These are phyloP conservation scores for Cherax destructor DNA, from an alignment of 1,140 invertebrate species.

Conservation along the genomic window DNA sequence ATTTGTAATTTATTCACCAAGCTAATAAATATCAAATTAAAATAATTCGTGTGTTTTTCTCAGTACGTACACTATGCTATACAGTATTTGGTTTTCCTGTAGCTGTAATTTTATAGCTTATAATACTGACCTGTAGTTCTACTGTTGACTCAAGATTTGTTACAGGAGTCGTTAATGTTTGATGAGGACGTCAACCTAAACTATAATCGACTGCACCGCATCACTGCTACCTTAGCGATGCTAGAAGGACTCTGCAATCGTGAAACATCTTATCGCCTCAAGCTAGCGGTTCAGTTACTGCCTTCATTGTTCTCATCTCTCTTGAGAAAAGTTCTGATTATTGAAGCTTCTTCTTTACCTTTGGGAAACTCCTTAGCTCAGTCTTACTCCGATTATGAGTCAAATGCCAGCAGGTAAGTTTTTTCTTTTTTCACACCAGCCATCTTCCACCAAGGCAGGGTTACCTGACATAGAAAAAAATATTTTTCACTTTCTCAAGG, in stretches of 20 bases:
- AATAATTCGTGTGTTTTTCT: too few relatives aligned
- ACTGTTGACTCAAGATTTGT: neutral
- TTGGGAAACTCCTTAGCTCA: neutral
- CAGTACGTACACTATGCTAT: too few relatives aligned
- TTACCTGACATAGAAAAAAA: too few relatives aligned
- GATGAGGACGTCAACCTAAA: neutral
- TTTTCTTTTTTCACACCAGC: too few relatives aligned
- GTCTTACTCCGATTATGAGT: neutral
- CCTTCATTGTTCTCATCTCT: constrained; percentile 13
- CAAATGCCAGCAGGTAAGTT: neutral
- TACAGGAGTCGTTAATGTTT: neutral
- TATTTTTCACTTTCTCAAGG: too few relatives aligned
- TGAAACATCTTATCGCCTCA: neutral
- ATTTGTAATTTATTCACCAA: too few relatives aligned
- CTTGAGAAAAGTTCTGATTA: neutral
- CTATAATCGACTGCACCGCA: neutral
- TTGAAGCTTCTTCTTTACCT: neutral
- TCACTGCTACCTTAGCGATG: neutral
- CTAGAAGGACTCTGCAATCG: constrained; percentile 8
- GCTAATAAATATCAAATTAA: too few relatives aligned
- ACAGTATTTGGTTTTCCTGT: too few relatives aligned
- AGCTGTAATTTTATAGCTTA: too few relatives aligned
- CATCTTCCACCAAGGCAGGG: too few relatives aligned
- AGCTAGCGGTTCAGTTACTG: neutral
- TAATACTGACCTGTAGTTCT: neutral